Percentiles rank a stretch among this genome's conserved stretches.
Conservation (phyloP, 2,888 invertebrate genomes). For the Alviniconcha strummeri region DNA sequence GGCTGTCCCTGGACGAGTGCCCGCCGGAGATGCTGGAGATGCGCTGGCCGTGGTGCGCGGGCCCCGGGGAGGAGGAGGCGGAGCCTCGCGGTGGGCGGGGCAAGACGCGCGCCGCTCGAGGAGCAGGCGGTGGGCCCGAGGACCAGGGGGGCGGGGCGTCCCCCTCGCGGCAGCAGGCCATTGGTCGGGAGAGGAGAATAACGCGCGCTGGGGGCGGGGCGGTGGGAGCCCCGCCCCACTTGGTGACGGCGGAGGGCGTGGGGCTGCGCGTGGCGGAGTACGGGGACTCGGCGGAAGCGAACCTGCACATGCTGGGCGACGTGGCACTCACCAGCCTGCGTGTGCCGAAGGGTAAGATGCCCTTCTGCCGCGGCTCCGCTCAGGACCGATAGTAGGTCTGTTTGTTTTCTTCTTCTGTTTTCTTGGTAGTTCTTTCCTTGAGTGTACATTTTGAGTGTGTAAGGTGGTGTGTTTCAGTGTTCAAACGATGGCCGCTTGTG, state of each 20-base stretch:
- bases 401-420: not conserved
- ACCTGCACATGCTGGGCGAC: conserved; percentile 65
- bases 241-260: not conserved
- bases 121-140: not conserved
- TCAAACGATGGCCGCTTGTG: too few species aligned
- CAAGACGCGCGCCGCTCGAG: not conserved
- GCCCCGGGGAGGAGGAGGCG: not conserved
- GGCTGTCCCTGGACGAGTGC: not conserved
- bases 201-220: too few species aligned
- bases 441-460: not conserved
- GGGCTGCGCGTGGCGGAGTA: conserved; percentile 22
- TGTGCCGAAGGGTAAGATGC: not conserved
- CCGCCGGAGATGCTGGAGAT: conserved; percentile 17
- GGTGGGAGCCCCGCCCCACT: not conserved
- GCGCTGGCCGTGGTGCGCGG: not conserved
- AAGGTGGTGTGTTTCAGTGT: too few species aligned
- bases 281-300: conserved; percentile 35
- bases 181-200: too few species aligned
- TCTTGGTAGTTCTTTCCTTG: not conserved
- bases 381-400: not conserved
- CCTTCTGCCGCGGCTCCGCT: not conserved
- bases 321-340: conserved; percentile 51
- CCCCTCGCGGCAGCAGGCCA: too few species aligned
- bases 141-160: not conserved
- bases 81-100: not conserved